Conservation (phyloP, 2,888 invertebrate genomes). For the Tenthredo distinguenda region DNA sequence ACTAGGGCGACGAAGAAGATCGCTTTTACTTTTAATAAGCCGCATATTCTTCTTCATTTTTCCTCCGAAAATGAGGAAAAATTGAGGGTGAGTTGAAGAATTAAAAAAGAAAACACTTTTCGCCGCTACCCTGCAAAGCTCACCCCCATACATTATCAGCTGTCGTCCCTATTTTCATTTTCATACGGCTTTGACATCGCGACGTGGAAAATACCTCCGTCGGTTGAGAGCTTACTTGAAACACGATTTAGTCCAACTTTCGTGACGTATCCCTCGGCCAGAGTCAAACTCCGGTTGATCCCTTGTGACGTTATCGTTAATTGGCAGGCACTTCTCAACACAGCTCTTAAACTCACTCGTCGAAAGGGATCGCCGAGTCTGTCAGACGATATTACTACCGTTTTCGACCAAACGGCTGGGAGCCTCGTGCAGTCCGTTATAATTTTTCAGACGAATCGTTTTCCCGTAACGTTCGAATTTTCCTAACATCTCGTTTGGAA, state of each 20-base stretch:
- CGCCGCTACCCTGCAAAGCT: not conserved
- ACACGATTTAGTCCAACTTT: conserved; percentile 14
- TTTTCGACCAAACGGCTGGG: not conserved
- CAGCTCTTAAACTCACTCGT: conserved; percentile 62
- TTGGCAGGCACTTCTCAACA: conserved; percentile 68
- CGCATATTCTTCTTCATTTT: not conserved
- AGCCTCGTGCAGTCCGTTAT: not conserved
- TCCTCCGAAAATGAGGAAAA: not conserved
- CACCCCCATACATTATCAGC: not conserved
- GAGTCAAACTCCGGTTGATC: conserved; percentile 54
- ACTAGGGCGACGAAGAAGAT: not conserved
- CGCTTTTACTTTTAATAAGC: not conserved
- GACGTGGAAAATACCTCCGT: not conserved
- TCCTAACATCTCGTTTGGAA: not conserved
- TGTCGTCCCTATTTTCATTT: not conserved
- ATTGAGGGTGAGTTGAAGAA: not conserved
- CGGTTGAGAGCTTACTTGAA: not conserved
- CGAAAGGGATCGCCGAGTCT: conserved; percentile 65
- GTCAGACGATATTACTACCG: not conserved
- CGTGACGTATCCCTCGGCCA: conserved; percentile 19
- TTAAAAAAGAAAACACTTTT: not conserved
- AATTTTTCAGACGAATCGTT: not conserved
- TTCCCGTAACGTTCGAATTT: not conserved
- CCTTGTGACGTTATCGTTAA: conserved; percentile 64
- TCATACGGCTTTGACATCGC: not conserved